Conservation (phyloP, 2,113 vertebrate genomes). For the Takifugu flavidus region DNA sequence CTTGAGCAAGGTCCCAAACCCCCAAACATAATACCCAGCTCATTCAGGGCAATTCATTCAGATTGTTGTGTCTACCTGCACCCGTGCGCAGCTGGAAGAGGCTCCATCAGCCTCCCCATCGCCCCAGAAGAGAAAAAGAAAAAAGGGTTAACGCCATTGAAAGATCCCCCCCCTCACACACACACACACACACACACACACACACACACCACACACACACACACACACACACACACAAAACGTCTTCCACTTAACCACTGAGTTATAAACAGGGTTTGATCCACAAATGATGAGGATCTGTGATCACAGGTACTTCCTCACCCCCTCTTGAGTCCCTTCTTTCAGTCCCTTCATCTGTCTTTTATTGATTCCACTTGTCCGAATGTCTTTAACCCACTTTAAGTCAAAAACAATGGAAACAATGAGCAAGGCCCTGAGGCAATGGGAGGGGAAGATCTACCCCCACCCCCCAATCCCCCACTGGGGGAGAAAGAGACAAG, state of each 20-base stretch:
- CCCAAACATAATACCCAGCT: too few relatives aligned
- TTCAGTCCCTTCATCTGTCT: constrained; percentile 28
- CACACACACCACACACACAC: constrained; percentile 1
- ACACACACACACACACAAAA: constrained; percentile 1
- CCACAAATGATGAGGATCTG: neutral
- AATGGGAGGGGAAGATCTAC: constrained; percentile 52
- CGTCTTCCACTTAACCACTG: neutral
- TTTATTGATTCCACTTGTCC: constrained; percentile 30
- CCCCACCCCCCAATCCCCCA: constrained; percentile 39
- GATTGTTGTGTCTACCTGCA: too few relatives aligned
- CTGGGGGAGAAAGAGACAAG: constrained; percentile 30
- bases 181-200: constrained; percentile 16
- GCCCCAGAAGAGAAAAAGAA: too few relatives aligned
- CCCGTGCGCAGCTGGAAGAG: too few relatives aligned
- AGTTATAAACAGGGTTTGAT: too few relatives aligned
- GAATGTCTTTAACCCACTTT: constrained; percentile 70
- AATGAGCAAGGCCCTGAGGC: constrained; percentile 63
- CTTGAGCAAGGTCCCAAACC: too few relatives aligned
- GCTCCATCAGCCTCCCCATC: too few relatives aligned
- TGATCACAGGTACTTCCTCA: neutral
- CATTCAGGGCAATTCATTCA: too few relatives aligned
- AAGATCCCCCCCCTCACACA: neutral
- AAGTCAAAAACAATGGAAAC: constrained; percentile 64
- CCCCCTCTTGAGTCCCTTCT: constrained; percentile 30
- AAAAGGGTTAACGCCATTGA: too few relatives aligned